Evolutionary conservation across 2,113 vertebrate species (phyloP).

Genomic region (Odocoileus virginianus): DNA sequence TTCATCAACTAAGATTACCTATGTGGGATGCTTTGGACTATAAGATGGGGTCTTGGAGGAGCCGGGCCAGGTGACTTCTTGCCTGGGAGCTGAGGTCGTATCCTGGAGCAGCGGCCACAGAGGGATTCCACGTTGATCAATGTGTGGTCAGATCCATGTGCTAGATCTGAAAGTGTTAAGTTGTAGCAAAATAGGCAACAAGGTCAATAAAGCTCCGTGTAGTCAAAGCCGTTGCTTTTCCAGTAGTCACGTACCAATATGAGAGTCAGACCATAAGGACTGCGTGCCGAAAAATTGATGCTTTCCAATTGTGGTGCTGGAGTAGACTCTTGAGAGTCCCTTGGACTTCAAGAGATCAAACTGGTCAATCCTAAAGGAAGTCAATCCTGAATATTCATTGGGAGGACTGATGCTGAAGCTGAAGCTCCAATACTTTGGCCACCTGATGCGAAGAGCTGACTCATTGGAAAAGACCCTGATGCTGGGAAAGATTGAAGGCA

Average conservation of each 20-base stretch:
- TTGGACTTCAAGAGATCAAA: neutral
- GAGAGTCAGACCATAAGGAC: neutral
- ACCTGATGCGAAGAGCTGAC: neutral
- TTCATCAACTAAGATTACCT: neutral
- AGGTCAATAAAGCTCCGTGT: neutral
- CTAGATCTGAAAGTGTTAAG: neutral
- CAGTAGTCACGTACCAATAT: neutral
- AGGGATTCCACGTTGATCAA: rapidly evolving
- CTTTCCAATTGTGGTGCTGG: neutral
- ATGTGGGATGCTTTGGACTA: rapidly evolving
- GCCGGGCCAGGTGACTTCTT: no score
- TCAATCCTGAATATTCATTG: neutral
- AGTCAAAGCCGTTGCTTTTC: neutral
- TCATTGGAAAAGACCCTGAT: neutral
- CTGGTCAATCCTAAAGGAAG: neutral
- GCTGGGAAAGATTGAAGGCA: neutral
- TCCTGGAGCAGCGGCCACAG: rapidly evolving
- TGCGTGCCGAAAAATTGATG: rapidly evolving
- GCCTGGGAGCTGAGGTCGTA: rapidly evolving
- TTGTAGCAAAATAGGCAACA: neutral
- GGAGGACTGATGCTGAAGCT: neutral
- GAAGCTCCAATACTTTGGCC: neutral
- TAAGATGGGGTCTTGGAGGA: no score
- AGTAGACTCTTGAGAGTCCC: neutral
- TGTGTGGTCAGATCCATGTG: neutral